Base-by-base conservation (phyloP, 2,113 vertebrate genomes). In the Thryonomys swinderianus region DNA sequence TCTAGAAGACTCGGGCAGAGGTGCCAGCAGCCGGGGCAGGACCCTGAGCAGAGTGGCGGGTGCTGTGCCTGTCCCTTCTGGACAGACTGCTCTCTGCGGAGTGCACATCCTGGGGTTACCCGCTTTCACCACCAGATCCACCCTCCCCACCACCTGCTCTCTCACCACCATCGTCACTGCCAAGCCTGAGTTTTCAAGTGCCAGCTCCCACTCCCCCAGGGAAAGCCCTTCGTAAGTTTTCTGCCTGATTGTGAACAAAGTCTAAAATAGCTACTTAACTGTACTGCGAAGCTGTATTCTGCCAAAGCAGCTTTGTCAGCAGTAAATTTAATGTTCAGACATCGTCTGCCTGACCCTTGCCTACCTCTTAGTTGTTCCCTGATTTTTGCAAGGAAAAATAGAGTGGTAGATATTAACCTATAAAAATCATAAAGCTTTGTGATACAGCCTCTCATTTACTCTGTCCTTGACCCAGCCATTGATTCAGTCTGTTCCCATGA, bases 301-400 rank as follows among this genome's bases (percentile, higher is more conserved):
- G 51, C 64, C 82, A 81, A 55, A 51, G 45, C 71, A 59, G 73
- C 88, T 14, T 57, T n/a, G 51, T 78, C 82, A 71, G 91, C 78
- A 69, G 45, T 45, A 90, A 71, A 88, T 30, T 27, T 20, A 51
- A 59, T 64, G 53, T 94, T 74, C 40, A 18, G 80, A 74, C 20
- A 34, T 85, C 25, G 40, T 71, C 76, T 76, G 17, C 37, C 86
- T 73, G 91, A 92, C 82, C 59, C 40, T 87, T 13, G 23, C 67
- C 76, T 79, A 5, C 78, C 61, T 93, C 55, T 62, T 16, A 51
- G 40, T 84, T 88, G 18, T 80, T 95, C 53, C 69, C 69, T 55
- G 59, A 64, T 69, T 81, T 90, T 95, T 91, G 85, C 93, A 90
- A 88, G 59, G 71, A 95, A 81, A 93, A 94, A 71, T 40, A 57